Evolutionary conservation across 2,797 vertebrate genomes (phyloP).

Genomic region (Diceros bicornis): DNA sequence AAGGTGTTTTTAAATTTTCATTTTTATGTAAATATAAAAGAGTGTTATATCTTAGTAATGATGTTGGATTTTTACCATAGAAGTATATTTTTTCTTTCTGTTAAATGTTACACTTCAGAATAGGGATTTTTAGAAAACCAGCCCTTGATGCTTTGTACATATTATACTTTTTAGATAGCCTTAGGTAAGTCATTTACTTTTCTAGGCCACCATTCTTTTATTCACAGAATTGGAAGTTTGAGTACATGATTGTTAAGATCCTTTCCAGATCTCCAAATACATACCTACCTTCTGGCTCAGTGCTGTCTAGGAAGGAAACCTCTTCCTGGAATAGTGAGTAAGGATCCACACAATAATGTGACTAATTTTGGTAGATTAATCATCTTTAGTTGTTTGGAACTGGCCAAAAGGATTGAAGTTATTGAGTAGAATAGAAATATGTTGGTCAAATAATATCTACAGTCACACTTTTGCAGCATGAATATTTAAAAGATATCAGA

Average conservation of each 20-base stretch:
- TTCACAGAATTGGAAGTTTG: not conserved
- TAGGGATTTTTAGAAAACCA: slow-evolving; percentile 42
- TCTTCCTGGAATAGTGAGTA: not conserved
- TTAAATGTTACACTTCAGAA: slow-evolving; percentile 40
- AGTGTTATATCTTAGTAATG: not conserved
- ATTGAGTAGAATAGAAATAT: not conserved
- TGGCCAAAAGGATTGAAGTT: not conserved
- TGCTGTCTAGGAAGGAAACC: not conserved
- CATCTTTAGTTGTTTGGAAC: not conserved
- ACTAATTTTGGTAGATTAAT: not conserved
- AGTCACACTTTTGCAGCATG: not conserved
- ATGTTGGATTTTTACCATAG: not conserved
- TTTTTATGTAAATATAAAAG: slow-evolving; percentile 43
- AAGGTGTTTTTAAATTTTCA: slow-evolving; percentile 23
- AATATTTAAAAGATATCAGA: not conserved
- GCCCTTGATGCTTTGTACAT: not conserved
- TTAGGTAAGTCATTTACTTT: not conserved
- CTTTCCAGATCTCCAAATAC: not conserved
- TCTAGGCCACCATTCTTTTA: not conserved
- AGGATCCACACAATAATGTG: not conserved
- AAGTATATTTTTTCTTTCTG: slow-evolving; percentile 15
- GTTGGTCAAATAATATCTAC: not conserved
- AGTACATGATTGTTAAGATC: not conserved
- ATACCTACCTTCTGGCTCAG: not conserved
- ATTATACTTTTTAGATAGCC: not conserved